Percentiles rank a stretch among this genome's conserved stretches.
Evolutionary conservation across 2,888 invertebrate species (phyloP).

Genomic region (Aleiodes testaceus): DNA sequence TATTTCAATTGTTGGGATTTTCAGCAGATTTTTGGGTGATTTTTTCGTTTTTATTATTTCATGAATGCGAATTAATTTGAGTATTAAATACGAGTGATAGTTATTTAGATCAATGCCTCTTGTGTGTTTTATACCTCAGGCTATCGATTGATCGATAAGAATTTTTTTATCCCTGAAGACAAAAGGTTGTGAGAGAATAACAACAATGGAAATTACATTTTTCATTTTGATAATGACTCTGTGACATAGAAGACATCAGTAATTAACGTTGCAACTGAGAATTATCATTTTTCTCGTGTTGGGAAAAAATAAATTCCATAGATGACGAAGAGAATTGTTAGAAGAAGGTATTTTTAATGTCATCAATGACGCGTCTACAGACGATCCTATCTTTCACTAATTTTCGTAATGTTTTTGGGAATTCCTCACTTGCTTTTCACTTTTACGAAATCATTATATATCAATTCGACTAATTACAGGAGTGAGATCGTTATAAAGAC

Average conservation of each 20-base stretch:
- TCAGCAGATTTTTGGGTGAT: too few species aligned
- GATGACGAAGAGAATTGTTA: slow-evolving; percentile 8
- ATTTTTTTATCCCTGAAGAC: not conserved
- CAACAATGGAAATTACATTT: too few species aligned
- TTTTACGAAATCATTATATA: not conserved
- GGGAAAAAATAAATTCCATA: slow-evolving; percentile 14
- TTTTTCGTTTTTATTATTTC: too few species aligned
- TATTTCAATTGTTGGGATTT: not conserved
- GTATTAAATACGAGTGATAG: too few species aligned
- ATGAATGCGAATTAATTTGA: too few species aligned
- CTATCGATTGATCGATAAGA: slow-evolving; percentile 20
- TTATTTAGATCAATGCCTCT: slow-evolving; percentile 51
- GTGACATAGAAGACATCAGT: not conserved
- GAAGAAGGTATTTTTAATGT: slow-evolving; percentile 13
- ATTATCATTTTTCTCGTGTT: slow-evolving; percentile 17
- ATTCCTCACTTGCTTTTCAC: slow-evolving; percentile 9
- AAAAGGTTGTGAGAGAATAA: too few species aligned
- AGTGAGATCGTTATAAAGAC: slow-evolving; percentile 20
- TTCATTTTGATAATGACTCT: not conserved
- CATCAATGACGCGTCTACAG: slow-evolving; percentile 3
- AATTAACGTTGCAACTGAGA: slow-evolving; percentile 8
- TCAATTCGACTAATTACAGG: slow-evolving; percentile 1
- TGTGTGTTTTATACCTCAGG: not conserved
- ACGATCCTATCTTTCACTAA: slow-evolving; percentile 17
- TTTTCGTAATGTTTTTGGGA: not conserved